Evolutionary conservation across 2,797 vertebrate species (phyloP).

Genomic region (Varecia variegata): DNA sequence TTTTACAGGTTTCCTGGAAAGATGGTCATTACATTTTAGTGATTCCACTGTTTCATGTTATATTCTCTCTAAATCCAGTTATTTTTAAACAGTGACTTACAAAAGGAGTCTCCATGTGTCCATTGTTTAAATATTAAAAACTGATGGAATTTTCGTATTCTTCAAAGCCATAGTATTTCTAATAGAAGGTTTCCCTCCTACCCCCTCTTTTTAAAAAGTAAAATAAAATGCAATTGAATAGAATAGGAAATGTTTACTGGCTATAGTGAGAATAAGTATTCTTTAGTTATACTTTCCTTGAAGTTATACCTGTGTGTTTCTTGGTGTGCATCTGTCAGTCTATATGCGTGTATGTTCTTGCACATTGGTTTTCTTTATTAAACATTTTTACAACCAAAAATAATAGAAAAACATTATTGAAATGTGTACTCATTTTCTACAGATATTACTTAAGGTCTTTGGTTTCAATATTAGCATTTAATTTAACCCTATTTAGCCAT

Average conservation of each 20-base stretch:
- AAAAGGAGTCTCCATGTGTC: neutral
- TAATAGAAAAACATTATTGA: neutral
- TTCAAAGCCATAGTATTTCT: neutral
- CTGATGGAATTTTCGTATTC: neutral
- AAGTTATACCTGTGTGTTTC: neutral
- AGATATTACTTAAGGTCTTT: neutral
- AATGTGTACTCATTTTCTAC: neutral
- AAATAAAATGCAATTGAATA: neutral
- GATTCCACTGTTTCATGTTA: neutral
- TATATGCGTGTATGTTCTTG: neutral
- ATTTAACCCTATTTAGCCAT: neutral
- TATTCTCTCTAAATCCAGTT: neutral
- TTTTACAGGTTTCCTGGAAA: neutral
- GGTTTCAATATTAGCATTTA: neutral
- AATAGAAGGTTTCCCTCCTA: neutral
- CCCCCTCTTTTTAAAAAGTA: neutral
- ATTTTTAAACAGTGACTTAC: neutral
- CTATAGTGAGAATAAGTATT: neutral
- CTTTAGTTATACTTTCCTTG: neutral
- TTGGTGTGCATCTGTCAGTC: neutral
- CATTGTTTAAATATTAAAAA: neutral
- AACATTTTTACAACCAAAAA: neutral
- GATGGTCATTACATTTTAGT: neutral
- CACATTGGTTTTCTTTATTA: neutral
- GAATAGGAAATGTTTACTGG: neutral